Conservation (phyloP, 2,113 vertebrate genomes). For the Cyanistes caeruleus region DNA sequence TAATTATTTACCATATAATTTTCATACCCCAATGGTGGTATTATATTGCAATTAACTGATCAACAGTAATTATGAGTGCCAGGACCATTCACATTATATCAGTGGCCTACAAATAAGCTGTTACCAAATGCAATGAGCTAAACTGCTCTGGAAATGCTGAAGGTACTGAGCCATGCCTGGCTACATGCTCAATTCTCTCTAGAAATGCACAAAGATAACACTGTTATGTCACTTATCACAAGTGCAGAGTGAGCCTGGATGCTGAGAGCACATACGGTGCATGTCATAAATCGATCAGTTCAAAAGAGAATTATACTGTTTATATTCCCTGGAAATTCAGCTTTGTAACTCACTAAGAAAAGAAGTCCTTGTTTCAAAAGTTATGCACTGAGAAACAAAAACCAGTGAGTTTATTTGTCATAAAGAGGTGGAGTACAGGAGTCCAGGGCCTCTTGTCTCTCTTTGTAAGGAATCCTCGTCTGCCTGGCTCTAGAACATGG, state of each 20-base stretch:
- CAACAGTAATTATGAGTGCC: constrained; percentile 38
- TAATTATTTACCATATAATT: constrained; percentile 60
- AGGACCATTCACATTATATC: constrained; percentile 3
- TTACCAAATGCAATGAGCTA: constrained; percentile 34
- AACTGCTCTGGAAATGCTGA: constrained; percentile 44
- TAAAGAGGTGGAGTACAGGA: not conserved
- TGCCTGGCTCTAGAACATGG: not conserved
- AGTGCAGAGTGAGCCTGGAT: not conserved
- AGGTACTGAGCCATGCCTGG: not conserved
- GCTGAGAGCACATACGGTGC: not conserved
- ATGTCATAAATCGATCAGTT: not conserved
- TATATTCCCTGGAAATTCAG: not conserved
- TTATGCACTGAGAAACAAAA: not conserved
- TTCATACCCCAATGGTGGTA: not conserved
- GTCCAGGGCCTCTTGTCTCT: not conserved
- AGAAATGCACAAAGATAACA: not conserved
- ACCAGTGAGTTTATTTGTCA: not conserved
- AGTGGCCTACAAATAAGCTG: constrained; percentile 54
- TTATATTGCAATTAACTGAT: constrained; percentile 56
- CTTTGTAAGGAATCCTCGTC: not conserved
- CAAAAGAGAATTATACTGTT: not conserved
- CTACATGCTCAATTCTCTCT: not conserved
- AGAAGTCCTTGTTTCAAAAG: not conserved
- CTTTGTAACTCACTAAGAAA: not conserved
- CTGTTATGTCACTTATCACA: not conserved